A percentile compares a stretch with the other conserved stretches of the same genome.
These are phyloP conservation scores for Theonella swinhoei DNA, from an alignment of 37 sponge, comb jelly and placozoan species.

Conservation along the genomic window DNA sequence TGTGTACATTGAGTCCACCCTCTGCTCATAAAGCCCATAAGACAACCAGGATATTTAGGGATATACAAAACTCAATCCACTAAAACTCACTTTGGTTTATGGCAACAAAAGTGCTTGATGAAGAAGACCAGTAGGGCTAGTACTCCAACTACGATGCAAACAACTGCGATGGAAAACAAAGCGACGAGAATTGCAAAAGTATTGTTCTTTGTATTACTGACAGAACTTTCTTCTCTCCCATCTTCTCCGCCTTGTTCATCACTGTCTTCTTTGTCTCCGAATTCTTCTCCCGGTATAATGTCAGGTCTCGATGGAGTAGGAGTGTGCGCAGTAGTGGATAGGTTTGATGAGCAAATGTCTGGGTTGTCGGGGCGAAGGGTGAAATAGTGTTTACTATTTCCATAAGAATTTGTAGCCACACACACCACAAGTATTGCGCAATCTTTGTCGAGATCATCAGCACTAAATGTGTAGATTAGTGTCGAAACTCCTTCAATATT, in stretches of 20 bases:
- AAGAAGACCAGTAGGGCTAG: not conserved
- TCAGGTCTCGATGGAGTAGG: not conserved
- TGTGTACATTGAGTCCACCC: no score
- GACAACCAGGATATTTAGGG: no score
- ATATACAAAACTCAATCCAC: no score
- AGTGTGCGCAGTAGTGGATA: not conserved
- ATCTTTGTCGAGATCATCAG: not conserved
- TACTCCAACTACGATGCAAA: not conserved
- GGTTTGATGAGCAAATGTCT: not conserved
- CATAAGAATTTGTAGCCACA: slow-evolving; percentile 2
- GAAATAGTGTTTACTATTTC: not conserved
- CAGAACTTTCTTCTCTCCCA: not conserved
- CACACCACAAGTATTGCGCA: not conserved
- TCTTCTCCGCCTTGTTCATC: not conserved
- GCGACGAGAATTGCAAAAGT: not conserved
- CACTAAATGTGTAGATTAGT: not conserved
- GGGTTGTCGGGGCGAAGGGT: not conserved
- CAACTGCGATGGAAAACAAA: not conserved
- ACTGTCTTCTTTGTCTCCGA: not conserved
- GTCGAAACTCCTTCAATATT: not conserved
- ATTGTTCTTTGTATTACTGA: no score
- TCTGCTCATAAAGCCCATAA: no score
- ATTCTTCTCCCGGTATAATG: not conserved
- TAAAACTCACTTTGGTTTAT: not conserved
- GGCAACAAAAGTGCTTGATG: not conserved